Conservation (phyloP, 2,113 vertebrate genomes). For the Oenanthe oenanthe region DNA sequence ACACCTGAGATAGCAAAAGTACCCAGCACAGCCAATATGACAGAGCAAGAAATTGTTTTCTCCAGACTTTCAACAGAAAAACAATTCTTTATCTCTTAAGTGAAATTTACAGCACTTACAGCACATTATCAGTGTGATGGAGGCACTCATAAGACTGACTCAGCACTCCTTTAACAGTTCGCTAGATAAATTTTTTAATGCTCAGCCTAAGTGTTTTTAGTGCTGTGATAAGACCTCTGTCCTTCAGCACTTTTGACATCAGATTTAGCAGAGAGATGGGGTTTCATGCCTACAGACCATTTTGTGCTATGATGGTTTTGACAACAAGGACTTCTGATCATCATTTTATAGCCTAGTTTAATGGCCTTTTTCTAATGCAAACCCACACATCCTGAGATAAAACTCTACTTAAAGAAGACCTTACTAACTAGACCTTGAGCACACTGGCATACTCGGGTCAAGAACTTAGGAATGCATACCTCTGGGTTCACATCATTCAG, state of each 20-base stretch:
- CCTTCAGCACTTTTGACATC: not conserved
- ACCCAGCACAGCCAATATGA: not conserved
- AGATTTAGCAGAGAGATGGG: not conserved
- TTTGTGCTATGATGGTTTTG: not conserved
- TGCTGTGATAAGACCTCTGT: not conserved
- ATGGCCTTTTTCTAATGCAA: not conserved
- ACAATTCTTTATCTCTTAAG: not conserved
- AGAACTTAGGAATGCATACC: not conserved
- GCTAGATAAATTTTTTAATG: not conserved
- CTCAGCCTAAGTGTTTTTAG: not conserved
- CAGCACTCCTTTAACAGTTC: not conserved
- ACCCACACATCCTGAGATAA: too few relatives aligned
- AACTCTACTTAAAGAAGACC: not conserved
- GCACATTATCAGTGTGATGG: not conserved
- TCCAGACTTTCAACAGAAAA: constrained; percentile 19
- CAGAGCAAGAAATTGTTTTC: constrained; percentile 27
- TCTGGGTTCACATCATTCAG: not conserved
- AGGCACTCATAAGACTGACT: not conserved
- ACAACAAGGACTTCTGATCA: not conserved
- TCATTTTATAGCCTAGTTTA: not conserved
- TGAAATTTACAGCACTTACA: not conserved
- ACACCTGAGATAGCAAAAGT: not conserved
- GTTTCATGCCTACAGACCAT: not conserved
- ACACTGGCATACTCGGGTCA: not conserved
- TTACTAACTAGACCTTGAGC: not conserved